Evolutionary conservation across 2,888 invertebrate genomes (phyloP), one percentile per base, ranked within the genome.

Genomic region (Polyploca ridens): DNA sequence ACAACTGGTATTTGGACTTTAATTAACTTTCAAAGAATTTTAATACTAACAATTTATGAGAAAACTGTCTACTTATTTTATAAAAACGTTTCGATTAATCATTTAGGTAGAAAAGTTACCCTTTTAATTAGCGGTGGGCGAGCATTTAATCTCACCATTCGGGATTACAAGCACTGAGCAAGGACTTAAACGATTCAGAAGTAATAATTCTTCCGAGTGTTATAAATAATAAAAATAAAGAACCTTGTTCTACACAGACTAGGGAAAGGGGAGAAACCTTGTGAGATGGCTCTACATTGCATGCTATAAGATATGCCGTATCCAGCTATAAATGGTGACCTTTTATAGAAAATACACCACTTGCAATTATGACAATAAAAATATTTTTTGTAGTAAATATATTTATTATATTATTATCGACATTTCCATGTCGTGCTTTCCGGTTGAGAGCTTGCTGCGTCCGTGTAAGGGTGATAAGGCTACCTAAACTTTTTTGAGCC

Each of bases 101-200:
- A 90, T 87, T 88, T 80, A 75, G 65, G 79, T 80, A 85, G 88
- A 90, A 88, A 93, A 91, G 85, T 90, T 86, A 86, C 90, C 90
- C 89, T 87, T 93, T 93, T 93, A 92, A 93, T 92, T 92, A 92
- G 90, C 86, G 87, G 81, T 79, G 81, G 87, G 81, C 77, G 84
- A 89, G 87, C 85, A 87, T 88, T 90, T 93, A 91, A 91, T 92
- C 91, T 87, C 79, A 81, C 82, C 79, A 86, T 78, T 75, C 75
- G 78, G 92, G 93, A 94, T 94, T 93, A 93, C 83, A 88, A 88
- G 84, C 84, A 90, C 84, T 83, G 88, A 82, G 86, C 90, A 93
- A 91, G 90, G 94, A 93, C 93, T 94, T 94, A 93, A 94, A 91
- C 89, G 93, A 93, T 94, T 93, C 90, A 85, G 84, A 91, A 90